Percentiles rank a stretch among this genome's conserved stretches.
These are phyloP conservation scores for Chydorus sphaericus DNA, from an alignment of 2,888 invertebrate genomes.

Conservation along the genomic window DNA sequence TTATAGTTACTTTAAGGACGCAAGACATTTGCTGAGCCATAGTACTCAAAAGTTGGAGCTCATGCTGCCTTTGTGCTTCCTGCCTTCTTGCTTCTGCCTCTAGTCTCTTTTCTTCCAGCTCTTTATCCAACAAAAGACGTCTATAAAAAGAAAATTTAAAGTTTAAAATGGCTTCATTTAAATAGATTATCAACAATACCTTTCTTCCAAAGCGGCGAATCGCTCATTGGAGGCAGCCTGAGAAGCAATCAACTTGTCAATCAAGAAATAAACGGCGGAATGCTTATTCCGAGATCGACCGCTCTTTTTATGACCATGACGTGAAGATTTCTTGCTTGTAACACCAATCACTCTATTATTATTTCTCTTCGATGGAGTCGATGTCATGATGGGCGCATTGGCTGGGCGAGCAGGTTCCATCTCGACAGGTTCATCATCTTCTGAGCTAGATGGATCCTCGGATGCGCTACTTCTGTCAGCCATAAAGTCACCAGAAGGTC, in stretches of 20 bases:
- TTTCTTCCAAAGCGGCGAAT: constrained; percentile 12
- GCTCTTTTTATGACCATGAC: neutral
- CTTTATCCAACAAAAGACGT: constrained; percentile 8
- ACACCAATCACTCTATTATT: too few relatives aligned
- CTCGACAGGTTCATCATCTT: neutral
- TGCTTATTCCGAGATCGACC: neutral
- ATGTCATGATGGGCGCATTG: too few relatives aligned
- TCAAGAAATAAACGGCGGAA: constrained; percentile 9
- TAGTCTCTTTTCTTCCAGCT: constrained; percentile 12
- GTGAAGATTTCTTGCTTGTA: neutral
- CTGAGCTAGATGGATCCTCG: neutral
- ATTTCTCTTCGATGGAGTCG: too few relatives aligned
- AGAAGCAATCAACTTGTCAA: constrained; percentile 9
- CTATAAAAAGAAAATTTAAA: too few relatives aligned
- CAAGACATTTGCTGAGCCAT: constrained; percentile 13
- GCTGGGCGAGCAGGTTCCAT: neutral
- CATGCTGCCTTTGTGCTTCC: constrained; percentile 13
- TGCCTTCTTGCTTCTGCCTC: constrained; percentile 11
- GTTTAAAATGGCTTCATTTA: too few relatives aligned
- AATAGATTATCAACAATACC: neutral
- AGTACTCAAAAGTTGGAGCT: constrained; percentile 10
- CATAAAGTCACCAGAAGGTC: neutral
- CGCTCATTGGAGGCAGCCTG: constrained; percentile 11
- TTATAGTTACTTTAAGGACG: constrained; percentile 3
- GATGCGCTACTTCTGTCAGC: neutral